Percentiles rank a stretch among this genome's conserved stretches.
Conservation (phyloP, 2,797 vertebrate species). For the Notamacropus eugenii region DNA sequence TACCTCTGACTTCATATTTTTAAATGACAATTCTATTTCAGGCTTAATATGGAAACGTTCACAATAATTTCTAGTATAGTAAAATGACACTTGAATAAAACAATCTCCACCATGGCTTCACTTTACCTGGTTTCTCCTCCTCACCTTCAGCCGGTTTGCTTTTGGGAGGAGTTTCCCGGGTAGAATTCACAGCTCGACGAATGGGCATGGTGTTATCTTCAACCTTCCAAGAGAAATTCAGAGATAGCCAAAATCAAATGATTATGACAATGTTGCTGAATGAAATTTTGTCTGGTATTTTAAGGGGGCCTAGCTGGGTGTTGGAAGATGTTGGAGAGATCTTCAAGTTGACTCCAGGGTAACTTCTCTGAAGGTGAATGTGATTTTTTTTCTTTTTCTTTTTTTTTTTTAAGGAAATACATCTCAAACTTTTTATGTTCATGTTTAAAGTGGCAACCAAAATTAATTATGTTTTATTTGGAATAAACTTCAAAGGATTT, state of each 20-base stretch:
- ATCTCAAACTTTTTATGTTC: constrained; percentile 60
- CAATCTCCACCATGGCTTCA: not conserved
- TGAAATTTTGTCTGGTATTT: not conserved
- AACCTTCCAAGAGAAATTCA: constrained; percentile 77
- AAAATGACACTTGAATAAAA: constrained; percentile 6
- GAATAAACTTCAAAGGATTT: constrained; percentile 68
- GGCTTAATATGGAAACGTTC: not conserved
- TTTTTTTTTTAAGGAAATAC: constrained; percentile 27
- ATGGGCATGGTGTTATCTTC: constrained; percentile 93
- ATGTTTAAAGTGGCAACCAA: constrained; percentile 45
- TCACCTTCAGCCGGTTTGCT: constrained; percentile 90
- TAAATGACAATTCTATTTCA: constrained; percentile 44
- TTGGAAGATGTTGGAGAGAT: constrained; percentile 72
- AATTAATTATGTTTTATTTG: constrained; percentile 58
- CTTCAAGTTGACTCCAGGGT: constrained; percentile 68
- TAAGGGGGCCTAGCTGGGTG: constrained; percentile 72
- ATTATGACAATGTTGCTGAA: constrained; percentile 11
- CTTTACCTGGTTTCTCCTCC: constrained; percentile 84
- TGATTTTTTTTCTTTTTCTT: constrained; percentile 13
- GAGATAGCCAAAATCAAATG: constrained; percentile 63
- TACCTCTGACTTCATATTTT: not conserved
- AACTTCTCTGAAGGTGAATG: constrained; percentile 63
- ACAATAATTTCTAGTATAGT: not conserved
- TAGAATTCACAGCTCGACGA: constrained; percentile 91
- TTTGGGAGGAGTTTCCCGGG: constrained; percentile 92